Evolutionary conservation across 35 echinoderm and acorn worm species (phyloP).

Genomic region (Ophiothrix spiculata): DNA sequence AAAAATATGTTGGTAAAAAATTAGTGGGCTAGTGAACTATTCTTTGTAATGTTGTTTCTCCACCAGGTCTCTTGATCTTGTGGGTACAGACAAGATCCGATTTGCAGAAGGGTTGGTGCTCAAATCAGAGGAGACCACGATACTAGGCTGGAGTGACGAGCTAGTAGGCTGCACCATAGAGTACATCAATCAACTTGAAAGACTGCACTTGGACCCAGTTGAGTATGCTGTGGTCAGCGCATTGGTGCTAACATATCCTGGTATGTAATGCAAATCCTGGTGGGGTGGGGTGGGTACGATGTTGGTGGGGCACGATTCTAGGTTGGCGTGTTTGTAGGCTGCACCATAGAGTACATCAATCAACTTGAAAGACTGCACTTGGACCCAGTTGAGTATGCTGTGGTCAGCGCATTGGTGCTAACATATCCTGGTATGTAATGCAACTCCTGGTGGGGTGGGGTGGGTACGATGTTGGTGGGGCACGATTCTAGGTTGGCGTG

Average conservation of each 20-base stretch:
- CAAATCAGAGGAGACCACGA: neutral
- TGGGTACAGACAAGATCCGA: neutral
- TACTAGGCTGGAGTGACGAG: neutral
- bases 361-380: neutral
- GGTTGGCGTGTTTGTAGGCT: too few relatives aligned
- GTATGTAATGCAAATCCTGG: too few relatives aligned
- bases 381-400: neutral
- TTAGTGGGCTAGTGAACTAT: too few relatives aligned
- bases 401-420: neutral
- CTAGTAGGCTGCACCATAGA: neutral
- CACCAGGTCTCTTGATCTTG: neutral
- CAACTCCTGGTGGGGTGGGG: too few relatives aligned
- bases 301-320: neutral
- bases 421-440: constrained; percentile 1
- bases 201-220: neutral
- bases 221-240: neutral
- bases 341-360: constrained; percentile 8
- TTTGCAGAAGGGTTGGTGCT: neutral
- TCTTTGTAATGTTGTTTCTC: neutral
- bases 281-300: too few relatives aligned
- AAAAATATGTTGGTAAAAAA: too few relatives aligned
- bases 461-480: too few relatives aligned
- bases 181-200: neutral
- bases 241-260: neutral
- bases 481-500: too few relatives aligned